A percentile compares a stretch with the other conserved stretches of the same genome.
These are phyloP conservation scores for Alethe castanea DNA, from an alignment of 2,113 vertebrate species.

Conservation along the genomic window DNA sequence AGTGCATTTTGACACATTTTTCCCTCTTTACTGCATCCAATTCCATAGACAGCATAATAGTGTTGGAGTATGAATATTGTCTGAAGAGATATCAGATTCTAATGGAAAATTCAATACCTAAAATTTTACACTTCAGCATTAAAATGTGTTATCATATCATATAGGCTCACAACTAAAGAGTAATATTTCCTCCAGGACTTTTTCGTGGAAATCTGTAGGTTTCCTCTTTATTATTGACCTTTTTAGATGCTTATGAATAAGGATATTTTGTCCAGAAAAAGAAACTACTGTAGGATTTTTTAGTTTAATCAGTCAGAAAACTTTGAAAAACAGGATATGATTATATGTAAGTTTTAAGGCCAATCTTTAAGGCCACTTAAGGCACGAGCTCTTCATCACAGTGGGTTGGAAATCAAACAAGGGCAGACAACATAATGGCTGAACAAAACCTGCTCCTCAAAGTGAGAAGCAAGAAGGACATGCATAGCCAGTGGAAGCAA, in stretches of 20 bases:
- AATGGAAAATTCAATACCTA: neutral
- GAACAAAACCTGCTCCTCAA: neutral
- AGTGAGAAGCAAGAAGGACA: neutral
- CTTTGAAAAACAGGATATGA: neutral
- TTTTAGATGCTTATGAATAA: neutral
- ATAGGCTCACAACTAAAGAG: neutral
- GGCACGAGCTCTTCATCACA: neutral
- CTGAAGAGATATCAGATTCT: neutral
- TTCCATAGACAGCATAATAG: neutral
- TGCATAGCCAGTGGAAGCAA: neutral
- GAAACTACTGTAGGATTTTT: neutral
- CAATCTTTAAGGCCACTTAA: neutral
- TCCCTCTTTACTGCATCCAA: neutral
- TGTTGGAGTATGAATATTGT: neutral
- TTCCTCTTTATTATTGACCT: neutral
- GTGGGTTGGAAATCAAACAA: neutral
- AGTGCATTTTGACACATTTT: neutral
- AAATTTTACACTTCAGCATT: neutral
- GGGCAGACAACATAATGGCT: neutral
- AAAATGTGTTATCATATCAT: neutral
- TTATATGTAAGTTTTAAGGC: neutral
- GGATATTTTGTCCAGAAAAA: neutral
- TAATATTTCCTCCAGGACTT: neutral
- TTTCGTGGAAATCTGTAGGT: neutral
- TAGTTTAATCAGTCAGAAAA: neutral